Base-by-base conservation (phyloP, 2,113 vertebrate genomes). In the Parus major region DNA sequence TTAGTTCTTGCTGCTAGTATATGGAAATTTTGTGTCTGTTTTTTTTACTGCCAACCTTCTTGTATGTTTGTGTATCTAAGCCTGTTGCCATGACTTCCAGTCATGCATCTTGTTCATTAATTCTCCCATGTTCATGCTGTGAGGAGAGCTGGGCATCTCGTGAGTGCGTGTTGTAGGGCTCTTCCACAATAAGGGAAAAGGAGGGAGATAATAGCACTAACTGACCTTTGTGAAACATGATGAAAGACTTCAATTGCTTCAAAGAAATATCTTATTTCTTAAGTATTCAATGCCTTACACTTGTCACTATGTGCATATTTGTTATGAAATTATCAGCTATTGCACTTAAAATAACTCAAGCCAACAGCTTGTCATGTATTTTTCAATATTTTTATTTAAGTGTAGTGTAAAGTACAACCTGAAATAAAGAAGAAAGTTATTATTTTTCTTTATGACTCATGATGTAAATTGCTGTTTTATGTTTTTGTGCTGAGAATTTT, bases 21-120 rank as follows among this genome's bases (percentile, higher is more conserved):
- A 57, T 28, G 41, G 49, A 28, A 47, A 25, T 82, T 49, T 64
- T 61, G 21, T 3, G 24, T 88, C 64, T 94, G 6, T 64, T 89
- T 82, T 66, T 71, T 69, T 69, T 86, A n/a, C 36, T 68, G 22
- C 31, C 47, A 80, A 12, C 17, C 14, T 84, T 71, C 24, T 60
- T 77, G 35, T 78, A 44, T 52, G 17, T 66, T 81, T 2, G 0
- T 68, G 31, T 72, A 55, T 66, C 55, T 86, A 81, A 73, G 36
- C 22, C 57, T 64, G 90, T 89, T 96, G 78, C 75, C 70, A 86
- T 82, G 85, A 82, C 92, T 95, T 93, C 46, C 71, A 92, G 46
- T 76, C 14, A 27, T 9, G 12, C 22, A 41, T 57, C 25, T 73
- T 2, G 2, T 87, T 94, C 36, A 21, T 82, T 84, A 70, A 35